Evolutionary conservation across 2,888 invertebrate genomes (phyloP).

Genomic region (Heliconius cydno): DNA sequence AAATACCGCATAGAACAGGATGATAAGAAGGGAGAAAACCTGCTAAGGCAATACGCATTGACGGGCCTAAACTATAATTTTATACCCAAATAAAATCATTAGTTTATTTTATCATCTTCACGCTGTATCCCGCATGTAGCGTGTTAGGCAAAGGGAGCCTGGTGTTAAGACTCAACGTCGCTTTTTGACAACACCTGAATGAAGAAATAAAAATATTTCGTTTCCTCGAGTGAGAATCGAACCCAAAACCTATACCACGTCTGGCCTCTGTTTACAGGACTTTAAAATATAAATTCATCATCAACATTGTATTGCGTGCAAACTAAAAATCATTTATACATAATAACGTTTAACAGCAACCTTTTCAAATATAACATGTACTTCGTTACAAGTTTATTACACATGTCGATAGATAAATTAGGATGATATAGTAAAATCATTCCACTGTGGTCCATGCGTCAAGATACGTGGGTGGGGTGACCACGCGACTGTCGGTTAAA

Average conservation of each 20-base stretch:
- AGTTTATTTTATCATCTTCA: no score
- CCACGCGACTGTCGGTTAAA: conserved; percentile 3
- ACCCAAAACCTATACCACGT: no score
- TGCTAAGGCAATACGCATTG: neutral
- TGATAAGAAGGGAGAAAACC: no score
- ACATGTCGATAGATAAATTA: conserved; percentile 40
- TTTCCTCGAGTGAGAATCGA: no score
- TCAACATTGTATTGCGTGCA: conserved; percentile 9
- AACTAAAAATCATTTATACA: conserved; percentile 8
- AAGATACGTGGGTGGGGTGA: conserved; percentile 23
- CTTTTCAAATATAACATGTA: conserved; percentile 12
- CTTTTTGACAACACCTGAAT: no score
- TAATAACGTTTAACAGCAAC: conserved; percentile 13
- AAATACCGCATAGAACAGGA: no score
- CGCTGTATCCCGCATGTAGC: no score
- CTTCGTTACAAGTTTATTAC: conserved; percentile 33
- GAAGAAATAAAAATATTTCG: no score
- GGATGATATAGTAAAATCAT: conserved; percentile 35
- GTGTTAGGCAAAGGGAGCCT: no score
- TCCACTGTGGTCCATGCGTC: conserved; percentile 43
- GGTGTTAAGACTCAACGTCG: no score
- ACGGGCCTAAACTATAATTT: no score
- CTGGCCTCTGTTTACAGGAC: neutral
- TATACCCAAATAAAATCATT: no score
- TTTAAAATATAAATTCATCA: conserved; percentile 22